Evolutionary conservation across 2,888 invertebrate species (phyloP).

Genomic region (Scaptomyza parva): DNA sequence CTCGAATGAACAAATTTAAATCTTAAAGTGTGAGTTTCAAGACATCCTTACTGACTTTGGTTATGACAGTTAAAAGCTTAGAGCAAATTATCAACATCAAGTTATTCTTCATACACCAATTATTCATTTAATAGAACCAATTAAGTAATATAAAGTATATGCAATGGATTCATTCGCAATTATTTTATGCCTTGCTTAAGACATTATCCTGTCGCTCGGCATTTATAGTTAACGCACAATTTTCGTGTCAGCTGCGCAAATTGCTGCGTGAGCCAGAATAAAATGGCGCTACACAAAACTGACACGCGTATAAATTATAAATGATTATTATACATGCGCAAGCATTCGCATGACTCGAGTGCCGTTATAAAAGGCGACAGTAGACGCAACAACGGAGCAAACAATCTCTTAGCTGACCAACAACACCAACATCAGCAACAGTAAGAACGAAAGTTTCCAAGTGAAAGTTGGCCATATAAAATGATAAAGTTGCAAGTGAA

Average conservation of each 20-base stretch:
- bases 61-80: neutral
- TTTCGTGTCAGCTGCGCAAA: conserved; percentile 59
- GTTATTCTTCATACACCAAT: neutral
- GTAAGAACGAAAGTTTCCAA: too few species aligned
- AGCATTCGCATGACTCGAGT: conserved; percentile 9
- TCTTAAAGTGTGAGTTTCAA: neutral
- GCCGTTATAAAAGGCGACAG: conserved; percentile 52
- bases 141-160: neutral
- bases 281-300: conserved; percentile 26
- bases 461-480: conserved; percentile 67
- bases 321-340: conserved; percentile 36
- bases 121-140: neutral
- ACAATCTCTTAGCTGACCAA: conserved; percentile 9
- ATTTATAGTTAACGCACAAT: conserved; percentile 51
- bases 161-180: neutral
- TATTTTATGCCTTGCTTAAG: conserved; percentile 12
- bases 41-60: neutral
- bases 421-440: conserved; percentile 1
- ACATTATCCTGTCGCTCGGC: conserved; percentile 41
- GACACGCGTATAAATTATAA: conserved; percentile 66
- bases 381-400: conserved; percentile 12
- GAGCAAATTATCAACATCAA: too few species aligned
- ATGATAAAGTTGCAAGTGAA: conserved; percentile 75
- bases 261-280: conserved; percentile 44
- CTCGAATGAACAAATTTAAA: conserved; percentile 3